These are phyloP conservation scores for Mechanitis mazaeus DNA, from an alignment of 2,888 invertebrate species.

Conservation along the genomic window DNA sequence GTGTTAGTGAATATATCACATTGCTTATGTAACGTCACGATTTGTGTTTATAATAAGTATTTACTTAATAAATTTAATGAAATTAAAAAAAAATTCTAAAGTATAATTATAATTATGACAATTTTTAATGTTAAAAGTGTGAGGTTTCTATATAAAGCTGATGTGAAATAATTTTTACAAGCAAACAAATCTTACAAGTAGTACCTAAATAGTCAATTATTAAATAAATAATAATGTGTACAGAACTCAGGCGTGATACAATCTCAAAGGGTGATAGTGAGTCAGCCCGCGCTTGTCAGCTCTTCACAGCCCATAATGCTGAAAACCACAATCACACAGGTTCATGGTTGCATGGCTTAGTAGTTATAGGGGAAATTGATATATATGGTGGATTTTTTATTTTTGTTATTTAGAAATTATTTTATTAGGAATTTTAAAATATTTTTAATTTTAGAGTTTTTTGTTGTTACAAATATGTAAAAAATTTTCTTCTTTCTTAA, in stretches of 20 bases:
- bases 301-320: conserved; percentile 63
- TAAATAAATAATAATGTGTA: conserved; percentile 31
- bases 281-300: conserved; percentile 64
- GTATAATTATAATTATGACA: no score
- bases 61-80: no score
- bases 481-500: not conserved
- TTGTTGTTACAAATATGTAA: not conserved
- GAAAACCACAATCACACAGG: conserved; percentile 51
- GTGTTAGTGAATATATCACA: no score
- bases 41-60: no score
- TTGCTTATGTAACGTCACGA: no score
- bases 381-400: conserved; percentile 10
- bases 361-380: conserved; percentile 25
- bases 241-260: conserved; percentile 73
- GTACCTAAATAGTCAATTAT: not conserved
- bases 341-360: conserved; percentile 28
- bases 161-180: no score
- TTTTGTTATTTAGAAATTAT: not conserved
- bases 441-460: not conserved
- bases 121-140: no score
- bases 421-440: not conserved
- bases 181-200: no score
- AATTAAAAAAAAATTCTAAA: no score
- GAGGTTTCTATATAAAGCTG: no score
- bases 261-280: conserved; percentile 68